A percentile compares a stretch with the other conserved stretches of the same genome.
Evolutionary conservation across 2,797 vertebrate genomes (phyloP).

Genomic region (Halcyon smyrnensis): DNA sequence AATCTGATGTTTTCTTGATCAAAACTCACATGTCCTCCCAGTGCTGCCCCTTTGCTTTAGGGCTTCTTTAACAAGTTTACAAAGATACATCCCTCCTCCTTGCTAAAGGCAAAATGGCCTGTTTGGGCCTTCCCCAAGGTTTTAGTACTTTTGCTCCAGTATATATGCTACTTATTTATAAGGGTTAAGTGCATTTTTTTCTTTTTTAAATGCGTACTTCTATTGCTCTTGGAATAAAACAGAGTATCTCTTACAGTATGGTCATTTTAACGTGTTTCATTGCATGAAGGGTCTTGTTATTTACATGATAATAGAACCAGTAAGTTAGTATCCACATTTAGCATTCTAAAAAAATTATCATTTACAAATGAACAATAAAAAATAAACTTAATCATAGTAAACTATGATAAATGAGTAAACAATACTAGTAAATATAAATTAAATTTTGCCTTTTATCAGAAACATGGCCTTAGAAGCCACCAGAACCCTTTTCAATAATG

Average conservation of each 20-base stretch:
- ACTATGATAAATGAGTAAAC: neutral
- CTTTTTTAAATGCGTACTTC: neutral
- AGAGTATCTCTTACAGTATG: accelerated
- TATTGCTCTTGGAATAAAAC: neutral
- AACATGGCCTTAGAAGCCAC: neutral
- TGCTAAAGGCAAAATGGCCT: accelerated
- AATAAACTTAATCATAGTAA: neutral
- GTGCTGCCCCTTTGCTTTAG: neutral
- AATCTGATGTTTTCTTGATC: neutral
- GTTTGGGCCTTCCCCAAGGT: accelerated
- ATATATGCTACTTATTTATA: neutral
- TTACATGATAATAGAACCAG: neutral
- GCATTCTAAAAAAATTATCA: neutral
- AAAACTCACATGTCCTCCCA: accelerated
- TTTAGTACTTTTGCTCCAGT: neutral
- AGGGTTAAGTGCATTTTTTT: neutral
- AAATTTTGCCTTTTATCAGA: neutral
- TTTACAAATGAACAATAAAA: neutral
- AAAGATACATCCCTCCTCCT: neutral
- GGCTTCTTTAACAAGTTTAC: neutral
- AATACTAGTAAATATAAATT: neutral
- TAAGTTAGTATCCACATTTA: neutral
- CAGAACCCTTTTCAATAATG: neutral
- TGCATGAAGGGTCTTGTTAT: neutral
- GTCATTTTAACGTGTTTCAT: neutral